Conservation (phyloP, 2,888 invertebrate genomes). For the Axea sp. region DNA sequence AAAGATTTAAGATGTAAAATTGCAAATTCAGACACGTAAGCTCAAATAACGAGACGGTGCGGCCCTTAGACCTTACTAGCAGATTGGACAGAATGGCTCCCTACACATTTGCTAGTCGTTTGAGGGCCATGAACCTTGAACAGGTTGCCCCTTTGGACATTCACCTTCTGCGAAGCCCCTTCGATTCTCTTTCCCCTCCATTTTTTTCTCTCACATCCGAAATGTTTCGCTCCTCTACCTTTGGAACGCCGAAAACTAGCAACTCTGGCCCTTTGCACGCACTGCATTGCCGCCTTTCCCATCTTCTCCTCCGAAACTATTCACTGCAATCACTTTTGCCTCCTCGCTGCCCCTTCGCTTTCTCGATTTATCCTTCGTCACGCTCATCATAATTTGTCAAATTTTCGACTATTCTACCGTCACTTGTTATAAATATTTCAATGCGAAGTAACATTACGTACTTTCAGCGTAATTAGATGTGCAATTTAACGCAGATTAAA, state of each 20-base stretch:
- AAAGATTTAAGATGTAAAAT: constrained; percentile 52
- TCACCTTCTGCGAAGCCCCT: constrained; percentile 75
- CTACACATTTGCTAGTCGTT: constrained; percentile 75
- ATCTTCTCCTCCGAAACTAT: constrained; percentile 46
- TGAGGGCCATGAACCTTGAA: constrained; percentile 80
- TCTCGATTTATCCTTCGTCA: constrained; percentile 33
- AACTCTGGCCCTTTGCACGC: constrained; percentile 55
- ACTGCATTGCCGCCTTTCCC: constrained; percentile 51
- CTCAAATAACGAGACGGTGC: constrained; percentile 59
- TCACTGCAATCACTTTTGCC: constrained; percentile 42
- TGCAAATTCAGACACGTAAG: constrained; percentile 48
- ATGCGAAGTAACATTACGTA: too few relatives aligned
- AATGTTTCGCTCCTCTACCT: constrained; percentile 50
- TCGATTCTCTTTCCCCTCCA: constrained; percentile 53
- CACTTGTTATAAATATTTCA: constrained; percentile 7
- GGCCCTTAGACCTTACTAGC: constrained; percentile 68
- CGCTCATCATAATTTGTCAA: constrained; percentile 57
- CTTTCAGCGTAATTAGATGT: neutral
- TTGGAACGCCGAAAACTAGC: constrained; percentile 58
- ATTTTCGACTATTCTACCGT: constrained; percentile 13
- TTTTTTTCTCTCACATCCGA: constrained; percentile 60
- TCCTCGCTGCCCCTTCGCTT: constrained; percentile 51
- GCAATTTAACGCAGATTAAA: too few relatives aligned
- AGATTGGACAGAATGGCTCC: constrained; percentile 69
- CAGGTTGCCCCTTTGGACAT: constrained; percentile 80